These are phyloP conservation scores for Siniperca scherzeri DNA, from an alignment of 2,797 vertebrate species.

Conservation along the genomic window DNA sequence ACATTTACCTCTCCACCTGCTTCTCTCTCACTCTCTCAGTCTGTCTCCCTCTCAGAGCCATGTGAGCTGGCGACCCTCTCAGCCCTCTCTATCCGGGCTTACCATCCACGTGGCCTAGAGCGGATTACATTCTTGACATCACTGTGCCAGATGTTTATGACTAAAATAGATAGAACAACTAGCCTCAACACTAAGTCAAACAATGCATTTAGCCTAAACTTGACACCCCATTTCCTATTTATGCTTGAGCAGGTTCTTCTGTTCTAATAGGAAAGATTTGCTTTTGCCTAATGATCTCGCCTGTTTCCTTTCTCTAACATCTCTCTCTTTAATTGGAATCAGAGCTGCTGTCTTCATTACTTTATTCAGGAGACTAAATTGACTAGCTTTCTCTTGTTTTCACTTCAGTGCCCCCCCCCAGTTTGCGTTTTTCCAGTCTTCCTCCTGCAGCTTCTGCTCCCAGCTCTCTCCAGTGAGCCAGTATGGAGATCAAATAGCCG, in stretches of 20 bases:
- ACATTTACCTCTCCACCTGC: conserved; percentile 49
- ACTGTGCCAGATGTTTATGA: conserved; percentile 83
- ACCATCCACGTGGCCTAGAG: conserved; percentile 80
- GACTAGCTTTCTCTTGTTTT: conserved; percentile 28
- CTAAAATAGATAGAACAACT: conserved; percentile 76
- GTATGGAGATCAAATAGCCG: conserved; percentile 56
- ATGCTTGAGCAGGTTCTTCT: conserved; percentile 7
- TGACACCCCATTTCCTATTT: conserved; percentile 9
- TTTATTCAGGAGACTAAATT: conserved; percentile 39
- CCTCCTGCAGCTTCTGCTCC: conserved; percentile 26
- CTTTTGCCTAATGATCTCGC: conserved; percentile 16
- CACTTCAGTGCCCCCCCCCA: conserved; percentile 5
- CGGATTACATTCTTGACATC: conserved; percentile 85
- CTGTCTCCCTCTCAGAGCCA: conserved; percentile 47
- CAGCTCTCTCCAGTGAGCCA: conserved; percentile 20
- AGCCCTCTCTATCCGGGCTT: conserved; percentile 80
- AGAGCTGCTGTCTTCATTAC: conserved; percentile 40
- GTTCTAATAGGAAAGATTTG: neutral
- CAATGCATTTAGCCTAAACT: conserved; percentile 44
- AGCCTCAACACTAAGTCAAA: conserved; percentile 50
- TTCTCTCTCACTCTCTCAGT: neutral
- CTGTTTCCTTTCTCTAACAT: neutral
- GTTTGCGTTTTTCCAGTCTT: conserved; percentile 4
- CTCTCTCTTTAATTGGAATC: conserved; percentile 15
- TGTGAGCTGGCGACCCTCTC: conserved; percentile 73